These are phyloP conservation scores for Nestor notabilis DNA, from an alignment of 2,113 vertebrate genomes.

Conservation along the genomic window DNA sequence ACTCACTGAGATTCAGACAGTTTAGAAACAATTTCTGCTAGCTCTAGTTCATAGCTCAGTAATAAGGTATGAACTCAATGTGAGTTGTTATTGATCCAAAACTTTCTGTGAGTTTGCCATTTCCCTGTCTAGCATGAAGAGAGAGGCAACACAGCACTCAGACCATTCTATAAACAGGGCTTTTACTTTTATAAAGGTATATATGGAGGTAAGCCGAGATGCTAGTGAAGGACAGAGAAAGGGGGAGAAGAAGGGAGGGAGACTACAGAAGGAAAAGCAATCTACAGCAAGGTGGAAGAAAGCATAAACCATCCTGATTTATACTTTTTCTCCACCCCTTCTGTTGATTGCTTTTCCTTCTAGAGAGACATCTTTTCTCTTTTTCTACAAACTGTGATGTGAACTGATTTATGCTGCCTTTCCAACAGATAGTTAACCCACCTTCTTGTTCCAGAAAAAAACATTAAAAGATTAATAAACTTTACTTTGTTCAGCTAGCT, in stretches of 20 bases:
- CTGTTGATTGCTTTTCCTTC: slow-evolving; percentile 65
- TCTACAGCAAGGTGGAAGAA: slow-evolving; percentile 46
- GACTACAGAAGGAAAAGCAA: slow-evolving; percentile 54
- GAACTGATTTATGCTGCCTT: slow-evolving; percentile 39
- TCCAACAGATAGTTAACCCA: not conserved
- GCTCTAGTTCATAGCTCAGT: not conserved
- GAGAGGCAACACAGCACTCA: not conserved
- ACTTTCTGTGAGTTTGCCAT: not conserved
- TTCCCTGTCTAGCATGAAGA: not conserved
- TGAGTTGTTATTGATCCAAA: not conserved
- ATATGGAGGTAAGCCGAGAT: not conserved
- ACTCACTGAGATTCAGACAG: not conserved
- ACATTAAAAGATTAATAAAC: not conserved
- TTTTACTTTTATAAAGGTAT: not conserved
- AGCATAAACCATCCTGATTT: slow-evolving; percentile 66
- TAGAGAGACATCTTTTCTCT: slow-evolving; percentile 42
- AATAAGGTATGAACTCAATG: not conserved
- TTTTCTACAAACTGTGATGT: slow-evolving; percentile 8
- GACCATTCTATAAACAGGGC: not conserved
- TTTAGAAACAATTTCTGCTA: not conserved
- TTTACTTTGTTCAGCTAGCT: not conserved
- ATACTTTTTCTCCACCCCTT: slow-evolving; percentile 54
- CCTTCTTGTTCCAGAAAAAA: not conserved
- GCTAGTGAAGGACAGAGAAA: slow-evolving; percentile 36
- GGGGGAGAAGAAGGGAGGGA: slow-evolving; percentile 36